Conservation (phyloP, 1,140 invertebrate genomes). For the Latrodectus geometricus region DNA sequence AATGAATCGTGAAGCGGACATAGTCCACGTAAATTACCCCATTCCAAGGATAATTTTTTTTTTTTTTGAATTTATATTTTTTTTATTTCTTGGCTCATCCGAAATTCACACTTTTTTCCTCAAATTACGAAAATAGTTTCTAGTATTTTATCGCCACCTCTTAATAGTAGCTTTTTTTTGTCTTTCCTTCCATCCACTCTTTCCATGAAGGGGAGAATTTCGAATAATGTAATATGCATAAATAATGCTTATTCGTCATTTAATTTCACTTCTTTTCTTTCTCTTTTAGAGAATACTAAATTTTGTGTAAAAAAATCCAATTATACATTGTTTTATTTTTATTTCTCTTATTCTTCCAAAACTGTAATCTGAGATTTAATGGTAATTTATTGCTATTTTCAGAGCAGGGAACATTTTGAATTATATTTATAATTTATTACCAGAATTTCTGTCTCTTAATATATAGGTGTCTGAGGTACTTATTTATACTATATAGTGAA, state of each 20-base stretch:
- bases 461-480: too few relatives aligned
- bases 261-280: slow-evolving; percentile 4
- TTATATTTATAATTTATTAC: too few relatives aligned
- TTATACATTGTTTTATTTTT: too few relatives aligned
- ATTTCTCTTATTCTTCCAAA: too few relatives aligned
- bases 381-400: too few relatives aligned
- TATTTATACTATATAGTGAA: too few relatives aligned
- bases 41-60: slow-evolving; percentile 32
- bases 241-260: slow-evolving; percentile 32
- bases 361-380: too few relatives aligned
- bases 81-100: slow-evolving; percentile 20
- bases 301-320: too few relatives aligned
- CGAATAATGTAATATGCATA: slow-evolving; percentile 47
- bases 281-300: too few relatives aligned
- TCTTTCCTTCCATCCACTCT: background rate
- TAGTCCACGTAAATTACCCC: slow-evolving; percentile 49
- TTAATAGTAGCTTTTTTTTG: slow-evolving; percentile 18
- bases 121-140: slow-evolving; percentile 42
- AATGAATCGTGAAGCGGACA: slow-evolving; percentile 54
- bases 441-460: too few relatives aligned
- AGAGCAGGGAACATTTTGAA: too few relatives aligned
- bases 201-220: background rate
- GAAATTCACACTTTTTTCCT: slow-evolving; percentile 24
- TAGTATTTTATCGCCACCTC: slow-evolving; percentile 40
- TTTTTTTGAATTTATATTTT: background rate